Evolutionary conservation across 2,797 vertebrate species (phyloP).

Genomic region (Sorex maritimensis): DNA sequence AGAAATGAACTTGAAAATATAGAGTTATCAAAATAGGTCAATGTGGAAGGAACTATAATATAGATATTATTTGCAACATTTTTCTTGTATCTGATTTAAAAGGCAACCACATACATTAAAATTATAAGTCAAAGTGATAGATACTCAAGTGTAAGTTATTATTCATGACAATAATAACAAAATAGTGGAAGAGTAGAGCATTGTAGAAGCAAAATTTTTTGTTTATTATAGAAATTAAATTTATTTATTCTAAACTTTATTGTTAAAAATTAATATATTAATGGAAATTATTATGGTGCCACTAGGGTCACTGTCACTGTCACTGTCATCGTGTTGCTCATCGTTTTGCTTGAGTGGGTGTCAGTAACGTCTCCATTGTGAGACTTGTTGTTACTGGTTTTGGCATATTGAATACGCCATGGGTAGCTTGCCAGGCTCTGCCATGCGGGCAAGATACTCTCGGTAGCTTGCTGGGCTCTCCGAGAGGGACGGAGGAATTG

Average conservation of each 20-base stretch:
- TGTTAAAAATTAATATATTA: slow-evolving; percentile 17
- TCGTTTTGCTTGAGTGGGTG: too few species aligned
- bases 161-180: neutral
- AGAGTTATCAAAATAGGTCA: neutral
- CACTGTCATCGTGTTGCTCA: too few species aligned
- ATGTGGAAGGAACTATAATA: neutral
- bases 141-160: neutral
- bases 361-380: too few species aligned
- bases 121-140: neutral
- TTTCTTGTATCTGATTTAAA: slow-evolving; percentile 3
- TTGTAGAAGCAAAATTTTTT: neutral
- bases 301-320: too few species aligned
- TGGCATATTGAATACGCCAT: too few species aligned
- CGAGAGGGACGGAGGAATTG: too few species aligned
- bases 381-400: too few species aligned
- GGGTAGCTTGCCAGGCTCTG: too few species aligned
- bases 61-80: neutral
- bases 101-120: neutral
- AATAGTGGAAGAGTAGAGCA: neutral
- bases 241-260: neutral
- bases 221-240: neutral
- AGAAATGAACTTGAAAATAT: neutral
- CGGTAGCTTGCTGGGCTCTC: too few species aligned
- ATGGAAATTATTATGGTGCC: neutral
- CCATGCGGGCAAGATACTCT: too few species aligned